A percentile compares a stretch with the other conserved stretches of the same genome.
Evolutionary conservation across 2,797 vertebrate species (phyloP).

Genomic region (Tamandua tetradactyla): DNA sequence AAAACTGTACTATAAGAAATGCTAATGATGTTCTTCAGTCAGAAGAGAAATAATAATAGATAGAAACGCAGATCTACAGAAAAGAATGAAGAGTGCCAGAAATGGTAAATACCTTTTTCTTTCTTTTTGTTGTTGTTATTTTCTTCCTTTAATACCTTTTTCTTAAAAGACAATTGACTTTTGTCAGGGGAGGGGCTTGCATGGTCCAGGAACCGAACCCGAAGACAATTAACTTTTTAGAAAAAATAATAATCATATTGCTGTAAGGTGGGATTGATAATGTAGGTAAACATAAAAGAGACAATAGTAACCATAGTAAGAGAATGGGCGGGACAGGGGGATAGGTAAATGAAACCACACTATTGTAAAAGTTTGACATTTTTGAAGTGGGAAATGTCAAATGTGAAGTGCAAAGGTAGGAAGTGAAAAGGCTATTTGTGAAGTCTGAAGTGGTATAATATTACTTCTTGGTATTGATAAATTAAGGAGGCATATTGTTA

Average conservation of each 20-base stretch:
- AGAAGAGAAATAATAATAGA: background rate
- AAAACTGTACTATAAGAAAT: background rate
- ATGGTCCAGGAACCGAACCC: too few species aligned
- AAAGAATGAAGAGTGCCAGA: background rate
- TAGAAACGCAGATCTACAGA: background rate
- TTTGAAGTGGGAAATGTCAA: background rate
- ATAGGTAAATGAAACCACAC: background rate
- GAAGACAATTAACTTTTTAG: background rate
- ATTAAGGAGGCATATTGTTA: background rate
- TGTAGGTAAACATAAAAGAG: background rate
- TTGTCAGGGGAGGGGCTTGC: too few species aligned
- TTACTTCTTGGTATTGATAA: background rate
- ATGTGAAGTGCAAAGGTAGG: background rate
- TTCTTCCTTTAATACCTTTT: too few species aligned
- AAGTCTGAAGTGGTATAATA: background rate
- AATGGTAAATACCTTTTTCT: slow-evolving; percentile 13
- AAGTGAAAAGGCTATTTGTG: background rate
- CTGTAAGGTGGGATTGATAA: background rate
- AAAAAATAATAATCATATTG: slow-evolving; percentile 34
- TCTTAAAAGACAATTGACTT: too few species aligned
- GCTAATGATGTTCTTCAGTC: background rate
- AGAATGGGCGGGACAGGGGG: background rate
- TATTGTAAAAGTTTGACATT: background rate
- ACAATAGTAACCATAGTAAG: background rate
- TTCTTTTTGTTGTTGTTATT: too few species aligned